phyloP scores from a whole-genome alignment of 2,797 vertebrate species.

The Gallirallus australis region DNA sequence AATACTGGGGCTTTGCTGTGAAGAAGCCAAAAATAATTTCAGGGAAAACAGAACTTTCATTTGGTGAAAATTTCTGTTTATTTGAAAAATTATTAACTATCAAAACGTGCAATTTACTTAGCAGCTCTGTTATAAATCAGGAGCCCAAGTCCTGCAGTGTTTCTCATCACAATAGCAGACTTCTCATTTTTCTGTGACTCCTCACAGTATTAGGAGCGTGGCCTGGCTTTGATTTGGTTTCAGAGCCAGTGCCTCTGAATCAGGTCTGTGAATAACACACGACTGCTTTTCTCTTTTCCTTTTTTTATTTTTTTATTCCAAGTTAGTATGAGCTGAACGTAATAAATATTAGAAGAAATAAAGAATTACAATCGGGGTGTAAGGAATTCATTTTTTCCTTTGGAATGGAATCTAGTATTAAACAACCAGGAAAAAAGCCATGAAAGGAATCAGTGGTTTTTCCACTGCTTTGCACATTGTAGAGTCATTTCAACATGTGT shows the following conservation, averaged over 20 bases:
- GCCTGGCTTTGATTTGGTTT: not conserved
- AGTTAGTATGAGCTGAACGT: not conserved
- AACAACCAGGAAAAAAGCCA: not conserved
- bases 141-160: not conserved
- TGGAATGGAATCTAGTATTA: not conserved
- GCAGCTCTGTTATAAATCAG: not conserved
- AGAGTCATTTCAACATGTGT: slow-evolving; percentile 31
- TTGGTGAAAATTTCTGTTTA: not conserved
- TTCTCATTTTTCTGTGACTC: not conserved
- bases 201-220: not conserved
- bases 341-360: not conserved
- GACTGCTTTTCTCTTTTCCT: not conserved
- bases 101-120: not conserved
- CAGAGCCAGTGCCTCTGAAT: not conserved
- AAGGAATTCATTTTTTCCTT: not conserved
- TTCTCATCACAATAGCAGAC: not conserved
- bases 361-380: not conserved
- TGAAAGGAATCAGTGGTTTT: slow-evolving; percentile 18
- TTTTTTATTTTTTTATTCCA: too few relatives aligned
- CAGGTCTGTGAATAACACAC: not conserved
- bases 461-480: slow-evolving; percentile 31
- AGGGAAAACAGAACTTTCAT: not conserved
- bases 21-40: not conserved
- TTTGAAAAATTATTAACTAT: not conserved
- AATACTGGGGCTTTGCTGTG: not conserved